Evolutionary conservation across 2,113 vertebrate genomes (phyloP).

Genomic region (Sinosuthora webbiana): DNA sequence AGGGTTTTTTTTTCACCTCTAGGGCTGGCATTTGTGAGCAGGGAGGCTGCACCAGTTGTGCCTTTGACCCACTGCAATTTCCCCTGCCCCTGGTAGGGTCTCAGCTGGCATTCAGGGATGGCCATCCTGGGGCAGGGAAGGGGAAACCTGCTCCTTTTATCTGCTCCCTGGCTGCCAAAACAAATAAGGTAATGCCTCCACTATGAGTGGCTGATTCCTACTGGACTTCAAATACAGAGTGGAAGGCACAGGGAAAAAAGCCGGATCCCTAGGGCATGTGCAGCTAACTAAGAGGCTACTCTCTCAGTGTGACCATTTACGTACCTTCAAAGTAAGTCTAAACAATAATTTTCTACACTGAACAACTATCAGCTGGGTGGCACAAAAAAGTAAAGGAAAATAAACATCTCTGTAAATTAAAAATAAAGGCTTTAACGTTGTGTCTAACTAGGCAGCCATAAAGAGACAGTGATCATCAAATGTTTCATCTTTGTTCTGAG

Average conservation of each 20-base stretch:
- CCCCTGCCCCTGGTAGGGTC: accelerated
- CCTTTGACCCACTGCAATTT: background rate
- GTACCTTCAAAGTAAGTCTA: background rate
- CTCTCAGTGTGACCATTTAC: background rate
- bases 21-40: too few relatives aligned
- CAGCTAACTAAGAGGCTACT: background rate
- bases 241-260: background rate
- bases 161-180: background rate
- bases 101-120: background rate
- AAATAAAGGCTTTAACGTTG: background rate
- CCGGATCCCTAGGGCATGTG: accelerated
- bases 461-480: accelerated
- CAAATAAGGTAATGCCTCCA: background rate
- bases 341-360: background rate
- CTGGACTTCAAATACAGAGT: background rate
- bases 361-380: background rate
- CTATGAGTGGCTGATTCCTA: background rate
- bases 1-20: background rate
- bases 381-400: background rate
- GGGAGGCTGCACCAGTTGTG: background rate
- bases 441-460: background rate
- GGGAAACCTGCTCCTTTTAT: background rate
- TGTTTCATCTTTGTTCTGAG: background rate
- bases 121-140: background rate
- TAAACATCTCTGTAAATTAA: background rate